phyloP scores from a whole-genome alignment of 2,888 invertebrate species.

The Meteorus cinctellus region DNA sequence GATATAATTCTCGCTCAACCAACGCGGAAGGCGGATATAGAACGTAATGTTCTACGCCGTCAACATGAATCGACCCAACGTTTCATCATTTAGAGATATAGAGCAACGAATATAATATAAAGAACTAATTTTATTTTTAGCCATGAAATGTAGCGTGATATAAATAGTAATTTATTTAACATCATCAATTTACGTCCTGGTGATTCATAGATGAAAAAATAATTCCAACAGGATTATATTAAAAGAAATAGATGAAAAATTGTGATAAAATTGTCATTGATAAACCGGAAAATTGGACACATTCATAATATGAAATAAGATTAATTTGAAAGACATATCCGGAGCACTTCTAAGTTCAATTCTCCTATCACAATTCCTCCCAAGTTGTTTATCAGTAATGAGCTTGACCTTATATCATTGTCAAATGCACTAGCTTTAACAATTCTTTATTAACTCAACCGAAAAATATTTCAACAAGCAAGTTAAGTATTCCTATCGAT shows the following conservation, averaged over 20 bases:
- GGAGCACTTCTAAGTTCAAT: neutral
- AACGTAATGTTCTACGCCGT: slow-evolving; percentile 3
- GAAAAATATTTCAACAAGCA: neutral
- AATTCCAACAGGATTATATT: neutral
- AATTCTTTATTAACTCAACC: neutral
- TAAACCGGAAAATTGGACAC: neutral
- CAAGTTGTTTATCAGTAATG: neutral
- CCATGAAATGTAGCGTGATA: neutral
- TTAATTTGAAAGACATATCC: neutral
- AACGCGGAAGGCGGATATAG: neutral
- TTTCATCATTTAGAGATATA: slow-evolving; percentile 2
- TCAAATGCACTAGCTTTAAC: neutral
- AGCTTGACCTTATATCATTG: slow-evolving; percentile 5
- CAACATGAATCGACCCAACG: slow-evolving; percentile 2
- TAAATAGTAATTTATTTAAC: neutral
- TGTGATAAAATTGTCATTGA: no score
- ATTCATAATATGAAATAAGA: neutral
- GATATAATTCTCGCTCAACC: neutral
- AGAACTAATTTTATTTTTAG: neutral
- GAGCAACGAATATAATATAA: neutral
- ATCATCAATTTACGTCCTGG: neutral
- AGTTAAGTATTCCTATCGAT: no score
- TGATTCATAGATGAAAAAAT: neutral
- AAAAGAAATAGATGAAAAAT: neutral
- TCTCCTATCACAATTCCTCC: neutral